Base-by-base conservation (phyloP, 2,888 invertebrate species). In the Zaprionus lineosus region DNA sequence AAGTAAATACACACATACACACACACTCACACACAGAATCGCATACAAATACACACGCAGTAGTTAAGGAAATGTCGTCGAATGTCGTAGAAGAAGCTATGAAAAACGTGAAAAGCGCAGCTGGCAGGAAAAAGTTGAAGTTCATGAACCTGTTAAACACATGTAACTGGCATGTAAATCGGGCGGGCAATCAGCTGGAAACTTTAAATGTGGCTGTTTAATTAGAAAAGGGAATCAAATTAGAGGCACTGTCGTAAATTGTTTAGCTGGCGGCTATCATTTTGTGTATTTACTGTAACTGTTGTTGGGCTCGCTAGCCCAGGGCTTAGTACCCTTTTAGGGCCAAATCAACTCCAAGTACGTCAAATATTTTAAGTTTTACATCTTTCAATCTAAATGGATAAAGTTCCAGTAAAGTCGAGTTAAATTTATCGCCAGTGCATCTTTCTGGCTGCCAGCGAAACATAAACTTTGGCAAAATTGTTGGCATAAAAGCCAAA, bases 121-220 rank as follows among this genome's bases (percentile, higher is more conserved):
- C 39, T 31, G 31, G 9, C 33, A 46, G 34, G 33, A 50, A 37
- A 41, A 52, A 41, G 68, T 43, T 39, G 53, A 55, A 74, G 58
- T 74, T 78, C 72, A 72, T 65, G 57, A 71, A 82, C 79, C 75
- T 78, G 78, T 66, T 66, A n/a, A 70, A 82, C 83, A 79, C 74
- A 68, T 83, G 71, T 79, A 72, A 46, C 33, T 56, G 50, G 28
- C 36, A 14, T 36, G 15, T 29, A 47, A 57, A 40, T 29, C 26
- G 21, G n/a, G n/a, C n/a, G n/a, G n/a, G n/a, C n/a, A n/a, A n/a
- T 15, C 5, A 9, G 29, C 44, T 19, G 36, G 16, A 43, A 47
- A 43, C 56, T 50, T 50, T 28, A 34, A 59, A 34, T 48, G 64
- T 28, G 31, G 21, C 69, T 55, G 50, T 21, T 53, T 72, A 71